phyloP scores from a whole-genome alignment of 92 coral and sea anemone genomes.

The Montipora capitata region DNA sequence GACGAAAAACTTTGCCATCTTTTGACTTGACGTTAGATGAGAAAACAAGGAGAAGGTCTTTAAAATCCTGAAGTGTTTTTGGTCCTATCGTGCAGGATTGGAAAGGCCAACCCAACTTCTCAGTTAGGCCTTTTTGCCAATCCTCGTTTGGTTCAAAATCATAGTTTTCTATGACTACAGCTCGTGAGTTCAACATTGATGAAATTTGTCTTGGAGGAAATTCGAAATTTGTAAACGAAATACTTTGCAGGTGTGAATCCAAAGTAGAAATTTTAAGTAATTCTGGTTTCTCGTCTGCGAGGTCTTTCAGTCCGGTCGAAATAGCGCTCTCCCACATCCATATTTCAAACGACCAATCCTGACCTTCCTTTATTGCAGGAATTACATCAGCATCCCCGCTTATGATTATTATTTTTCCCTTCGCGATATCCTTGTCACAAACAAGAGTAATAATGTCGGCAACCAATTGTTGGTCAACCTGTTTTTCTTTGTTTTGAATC shows the following conservation, averaged over 20 bases:
- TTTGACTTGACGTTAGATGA: too few relatives aligned
- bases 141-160: too few relatives aligned
- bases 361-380: slow-evolving; percentile 51
- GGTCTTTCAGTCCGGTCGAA: slow-evolving; percentile 8
- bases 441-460: slow-evolving; percentile 53
- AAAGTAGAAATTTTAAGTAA: slow-evolving; percentile 9
- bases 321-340: slow-evolving; percentile 64
- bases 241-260: slow-evolving; percentile 4
- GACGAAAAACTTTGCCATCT: accelerated
- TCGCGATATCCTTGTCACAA: slow-evolving; percentile 21
- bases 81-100: too few relatives aligned
- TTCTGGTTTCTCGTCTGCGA: background rate
- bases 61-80: too few relatives aligned
- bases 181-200: too few relatives aligned
- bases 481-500: slow-evolving; percentile 51
- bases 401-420: slow-evolving; percentile 55
- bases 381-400: slow-evolving; percentile 74
- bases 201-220: too few relatives aligned
- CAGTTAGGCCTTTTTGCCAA: too few relatives aligned
- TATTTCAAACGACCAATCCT: slow-evolving; percentile 55
- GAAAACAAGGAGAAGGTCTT: too few relatives aligned
- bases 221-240: slow-evolving; percentile 36
- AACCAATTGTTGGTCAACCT: slow-evolving; percentile 67
- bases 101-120: too few relatives aligned
- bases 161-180: too few relatives aligned